phyloP scores from a whole-genome alignment of 2,888 invertebrate species.

The Lasius fuliginosus region DNA sequence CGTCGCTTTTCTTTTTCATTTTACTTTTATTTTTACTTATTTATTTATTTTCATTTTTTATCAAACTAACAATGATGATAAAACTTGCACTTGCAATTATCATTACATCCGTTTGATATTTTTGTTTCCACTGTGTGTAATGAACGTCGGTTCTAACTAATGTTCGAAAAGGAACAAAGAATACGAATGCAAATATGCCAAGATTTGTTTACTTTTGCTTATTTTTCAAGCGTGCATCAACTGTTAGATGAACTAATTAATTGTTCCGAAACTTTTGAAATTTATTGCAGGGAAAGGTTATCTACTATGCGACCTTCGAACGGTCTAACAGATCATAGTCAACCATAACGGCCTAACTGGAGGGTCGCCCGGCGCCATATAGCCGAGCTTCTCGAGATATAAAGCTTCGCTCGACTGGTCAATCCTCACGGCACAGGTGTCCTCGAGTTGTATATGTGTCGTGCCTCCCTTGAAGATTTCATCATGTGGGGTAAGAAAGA shows the following conservation, averaged over 20 bases:
- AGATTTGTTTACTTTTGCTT: neutral
- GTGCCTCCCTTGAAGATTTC: constrained; percentile 29
- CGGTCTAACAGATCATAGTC: constrained; percentile 5
- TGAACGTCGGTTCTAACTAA: neutral
- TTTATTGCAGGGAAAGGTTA: neutral
- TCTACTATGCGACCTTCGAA: constrained; percentile 3
- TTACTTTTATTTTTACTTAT: neutral
- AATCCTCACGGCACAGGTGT: neutral
- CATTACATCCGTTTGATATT: neutral
- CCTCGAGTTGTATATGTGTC: neutral
- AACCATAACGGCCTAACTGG: constrained; percentile 2
- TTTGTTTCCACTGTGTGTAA: neutral
- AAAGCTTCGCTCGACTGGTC: neutral
- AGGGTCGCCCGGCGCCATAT: neutral
- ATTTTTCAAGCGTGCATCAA: neutral
- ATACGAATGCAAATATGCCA: neutral
- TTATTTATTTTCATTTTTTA: neutral
- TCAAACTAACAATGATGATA: neutral
- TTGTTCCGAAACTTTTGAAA: constrained; percentile 17
- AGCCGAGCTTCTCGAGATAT: neutral
- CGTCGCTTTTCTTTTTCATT: neutral
- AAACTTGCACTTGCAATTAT: neutral
- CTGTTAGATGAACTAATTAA: constrained; percentile 1
- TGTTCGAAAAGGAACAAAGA: neutral
- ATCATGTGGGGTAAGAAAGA: constrained; percentile 60